Evolutionary conservation across 2,113 vertebrate genomes (phyloP), one percentile per base, ranked within the genome.

Genomic region (Ornithorhynchus anatinus): DNA sequence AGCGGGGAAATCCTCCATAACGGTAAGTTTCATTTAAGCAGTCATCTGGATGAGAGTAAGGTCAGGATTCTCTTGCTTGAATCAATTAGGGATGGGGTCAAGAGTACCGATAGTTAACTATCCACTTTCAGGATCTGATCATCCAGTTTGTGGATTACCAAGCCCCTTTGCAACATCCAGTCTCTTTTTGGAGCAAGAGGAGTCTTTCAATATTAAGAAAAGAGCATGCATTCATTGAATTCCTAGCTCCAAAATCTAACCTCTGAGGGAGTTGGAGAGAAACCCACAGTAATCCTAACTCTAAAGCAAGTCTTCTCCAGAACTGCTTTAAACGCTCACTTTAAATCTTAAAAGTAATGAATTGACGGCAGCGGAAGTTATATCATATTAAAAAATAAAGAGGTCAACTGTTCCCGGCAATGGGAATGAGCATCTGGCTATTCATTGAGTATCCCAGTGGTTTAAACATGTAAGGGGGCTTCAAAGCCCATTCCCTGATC

Each of bases 1-100:
- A 13, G 96, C 97, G 8, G 96, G 97, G 8, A 99, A 98, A 59
- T 93, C 96, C 54, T 96, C 96, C 62, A 95, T 99, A 91, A 98
- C 94, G 92, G 97, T 99, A 90, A 95, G 94, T 74, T 14, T 10
- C 8, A 43, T 27, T 61, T 44, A 32, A 52, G 66, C 50, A 29
- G 25, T 13, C 12, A 3, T 19, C 15, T 36, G 29, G 45, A 29
- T 20, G 7, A 35, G 56, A 3, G 13, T 10, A 36, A 35, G 1
- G 4, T 25, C 7, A 0, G 1, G 8, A 15, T 10, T 27, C 16
- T 32, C 19, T n/a, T 17, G 11, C 13, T 13, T 11, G 17, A 27
- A 17, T 10, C 20, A 22, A 17, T 4, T 2, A 4, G 13, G 12
- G 3, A 1, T 12, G 6, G 15, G 27, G 22, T 4, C n/a, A 20